Conservation (phyloP, 2,888 invertebrate genomes). For the Drosophila anomalipes region DNA sequence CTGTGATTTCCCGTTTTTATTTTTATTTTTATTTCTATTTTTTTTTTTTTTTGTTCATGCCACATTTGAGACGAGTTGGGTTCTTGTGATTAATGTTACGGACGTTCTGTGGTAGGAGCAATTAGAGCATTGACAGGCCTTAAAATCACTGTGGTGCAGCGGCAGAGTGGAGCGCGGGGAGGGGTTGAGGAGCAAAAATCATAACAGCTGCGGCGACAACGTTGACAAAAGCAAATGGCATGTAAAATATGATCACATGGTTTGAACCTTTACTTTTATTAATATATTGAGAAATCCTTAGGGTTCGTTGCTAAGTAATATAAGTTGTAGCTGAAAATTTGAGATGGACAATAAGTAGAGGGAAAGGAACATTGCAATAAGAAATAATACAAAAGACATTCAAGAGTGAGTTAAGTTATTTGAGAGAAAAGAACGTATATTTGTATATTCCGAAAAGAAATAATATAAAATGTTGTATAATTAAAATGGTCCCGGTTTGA, state of each 20-base stretch:
- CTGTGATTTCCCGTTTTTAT: constrained; percentile 69
- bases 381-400: neutral
- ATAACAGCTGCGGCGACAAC: constrained; percentile 67
- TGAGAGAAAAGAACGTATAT: neutral
- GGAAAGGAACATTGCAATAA: neutral
- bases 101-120: constrained; percentile 75
- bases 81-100: constrained; percentile 73
- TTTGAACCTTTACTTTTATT: constrained; percentile 13
- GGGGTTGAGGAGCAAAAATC: constrained; percentile 26
- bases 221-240: constrained; percentile 69
- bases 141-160: constrained; percentile 31
- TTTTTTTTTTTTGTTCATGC: constrained; percentile 33
- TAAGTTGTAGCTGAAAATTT: constrained; percentile 3
- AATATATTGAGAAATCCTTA: constrained; percentile 2
- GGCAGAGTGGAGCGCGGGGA: neutral
- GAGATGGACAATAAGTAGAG: neutral
- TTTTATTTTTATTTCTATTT: neutral
- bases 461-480: neutral
- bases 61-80: constrained; percentile 64
- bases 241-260: constrained; percentile 78
- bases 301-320: constrained; percentile 9
- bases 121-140: constrained; percentile 79
- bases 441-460: too few relatives aligned
- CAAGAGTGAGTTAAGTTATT: neutral
- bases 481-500: neutral